Evolutionary conservation across 2,113 vertebrate genomes (phyloP).

Genomic region (Saccopteryx bilineata): DNA sequence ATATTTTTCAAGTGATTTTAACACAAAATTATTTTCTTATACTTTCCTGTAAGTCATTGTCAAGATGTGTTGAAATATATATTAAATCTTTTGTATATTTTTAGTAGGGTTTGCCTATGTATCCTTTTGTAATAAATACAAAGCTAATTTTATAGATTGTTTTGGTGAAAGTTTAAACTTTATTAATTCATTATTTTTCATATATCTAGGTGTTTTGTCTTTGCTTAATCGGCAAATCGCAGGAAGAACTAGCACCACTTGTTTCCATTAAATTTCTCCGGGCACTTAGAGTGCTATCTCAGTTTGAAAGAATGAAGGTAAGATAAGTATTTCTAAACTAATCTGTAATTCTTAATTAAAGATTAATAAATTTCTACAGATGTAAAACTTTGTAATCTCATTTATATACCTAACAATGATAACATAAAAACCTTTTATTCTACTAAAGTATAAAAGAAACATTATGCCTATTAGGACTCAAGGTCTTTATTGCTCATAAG

Average conservation of each 20-base stretch:
- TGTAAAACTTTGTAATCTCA: not conserved
- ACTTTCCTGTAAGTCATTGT: not conserved
- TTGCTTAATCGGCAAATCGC: conserved; percentile 92
- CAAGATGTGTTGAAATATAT: not conserved
- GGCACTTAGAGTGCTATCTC: conserved; percentile 95
- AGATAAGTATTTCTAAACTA: conserved; percentile 78
- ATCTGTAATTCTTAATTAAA: not conserved
- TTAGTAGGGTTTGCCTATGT: not conserved
- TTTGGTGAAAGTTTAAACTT: not conserved
- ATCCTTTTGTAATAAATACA: not conserved
- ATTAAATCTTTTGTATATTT: conserved; percentile 33
- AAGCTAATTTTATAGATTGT: conserved; percentile 29
- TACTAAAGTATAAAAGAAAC: not conserved
- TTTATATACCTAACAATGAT: not conserved
- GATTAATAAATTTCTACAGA: not conserved
- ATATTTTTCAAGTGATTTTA: conserved; percentile 41
- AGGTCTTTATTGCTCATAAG: not conserved
- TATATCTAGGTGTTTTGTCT: conserved; percentile 94
- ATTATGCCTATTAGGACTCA: not conserved
- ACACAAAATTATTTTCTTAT: not conserved
- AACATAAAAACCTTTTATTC: not conserved
- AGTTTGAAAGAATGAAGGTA: conserved; percentile 99
- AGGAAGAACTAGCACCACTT: conserved; percentile 87
- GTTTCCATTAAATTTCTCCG: conserved; percentile 95
- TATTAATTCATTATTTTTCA: conserved; percentile 55